Evolutionary conservation across 2,888 invertebrate genomes (phyloP), one percentile per base, ranked within the genome.

Genomic region (Ophraella communa): DNA sequence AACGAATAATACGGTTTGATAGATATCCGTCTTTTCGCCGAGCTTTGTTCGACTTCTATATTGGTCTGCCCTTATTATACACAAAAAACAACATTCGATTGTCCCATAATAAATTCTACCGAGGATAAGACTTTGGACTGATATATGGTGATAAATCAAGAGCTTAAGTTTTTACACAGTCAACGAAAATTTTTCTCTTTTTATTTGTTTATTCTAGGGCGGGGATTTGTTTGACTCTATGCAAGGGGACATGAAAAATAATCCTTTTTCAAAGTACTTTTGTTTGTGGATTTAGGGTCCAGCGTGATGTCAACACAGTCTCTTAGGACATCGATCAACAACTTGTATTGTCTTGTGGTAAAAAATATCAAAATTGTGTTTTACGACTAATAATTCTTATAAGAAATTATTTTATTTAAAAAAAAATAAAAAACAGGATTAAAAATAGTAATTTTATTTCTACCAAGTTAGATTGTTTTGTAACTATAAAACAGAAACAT

Each of bases 131-230:
- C 24, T 33, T 39, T 35, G 55, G 52, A 45, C 52, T 57, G 39
- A 55, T 52, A 59, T 53, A 42, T 8, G 44, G 53, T 51, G 59
- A 66, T 67, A 67, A 67, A 69, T 69, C 66, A 58, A 42, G 35
- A 54, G 65, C 63, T 66, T 69, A 45, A 47, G 59, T 62, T 45
- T 62, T 57, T 47, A 49, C 59, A 51, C 27, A 60, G 45, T 47
- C 39, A 17, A 24, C 39, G 47, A 56, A 44, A 60, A 60, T 63
- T 59, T 55, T 47, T 18, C 30, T 20, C 24, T 51, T 66, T 52
- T 65, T 62, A 47, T 65, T 65, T 65, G 58, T 65, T 57, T 51
- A 60, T 64, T 42, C 49, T 54, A 11, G 49, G 27, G 27, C 49
- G 52, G 33, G 24, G 60, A 58, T 67, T 65, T 63, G 62, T 62